Evolutionary conservation across 2,888 invertebrate genomes (phyloP), one percentile per base, ranked within the genome.

Genomic region (Meghimatium bilineatum): DNA sequence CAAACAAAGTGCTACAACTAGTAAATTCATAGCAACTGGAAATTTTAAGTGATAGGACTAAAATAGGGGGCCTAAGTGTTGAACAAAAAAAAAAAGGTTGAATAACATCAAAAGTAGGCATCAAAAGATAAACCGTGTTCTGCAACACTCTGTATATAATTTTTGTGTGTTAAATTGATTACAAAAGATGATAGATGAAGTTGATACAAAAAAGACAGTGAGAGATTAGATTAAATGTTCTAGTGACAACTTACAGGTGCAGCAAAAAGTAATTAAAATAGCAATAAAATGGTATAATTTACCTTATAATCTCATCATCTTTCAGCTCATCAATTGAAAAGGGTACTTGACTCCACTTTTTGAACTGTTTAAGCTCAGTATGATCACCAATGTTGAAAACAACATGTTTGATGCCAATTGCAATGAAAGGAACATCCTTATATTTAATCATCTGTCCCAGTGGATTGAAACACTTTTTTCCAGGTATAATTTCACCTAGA

Each of bases 321-420:
- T 32, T 74, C 20, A 74, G 29, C 23, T 74, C 74, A 52, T 52
- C 69, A 49, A 79, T 32, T 32, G 20, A 0, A 20, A 26, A 79
- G 20, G 79, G 79, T 12, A 49, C 79, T 69, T 79, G 38, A 10
- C 36, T 67, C 79, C 79, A 79, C 49, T 79, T 36, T 23, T 79
- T 79, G 36, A 20, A 79, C 44, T 44, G 29, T 34, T 32, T 29
- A 32, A 79, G 44, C 17, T 67, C 67, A 29, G n/a, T 14, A n/a
- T 67, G 12, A 32, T 49, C 34, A 49, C 67, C 69, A 66, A 32
- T 44, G 29, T 49, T 44, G 32, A 79, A 79, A n/a, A 32, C 67
- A 67, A 79, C 23, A 26, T 69, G 44, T 5, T 49, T 44, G 10
- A 79, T 79, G 49, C 79, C 79, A 38, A 79, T 26, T 44, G 79